phyloP scores from a whole-genome alignment of 1,140 invertebrate genomes.

The Drosophila ambigua region DNA sequence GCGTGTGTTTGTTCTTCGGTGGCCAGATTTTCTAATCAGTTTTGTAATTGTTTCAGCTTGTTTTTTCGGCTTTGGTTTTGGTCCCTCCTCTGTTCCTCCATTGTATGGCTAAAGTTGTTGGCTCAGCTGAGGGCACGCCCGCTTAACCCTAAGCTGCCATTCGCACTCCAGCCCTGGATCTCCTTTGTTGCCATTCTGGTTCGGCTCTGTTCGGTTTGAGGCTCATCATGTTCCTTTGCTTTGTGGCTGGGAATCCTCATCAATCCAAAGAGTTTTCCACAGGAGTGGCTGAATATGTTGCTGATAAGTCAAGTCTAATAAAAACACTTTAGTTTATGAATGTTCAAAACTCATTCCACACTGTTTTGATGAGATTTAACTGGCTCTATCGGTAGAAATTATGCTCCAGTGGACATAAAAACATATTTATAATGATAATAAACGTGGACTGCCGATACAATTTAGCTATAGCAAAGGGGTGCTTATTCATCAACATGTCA shows the following conservation, averaged over 20 bases:
- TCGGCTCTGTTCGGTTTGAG: constrained; percentile 27
- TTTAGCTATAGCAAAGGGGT: too few species aligned
- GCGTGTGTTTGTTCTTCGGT: constrained; percentile 53
- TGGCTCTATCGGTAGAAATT: too few species aligned
- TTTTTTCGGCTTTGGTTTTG: constrained; percentile 17
- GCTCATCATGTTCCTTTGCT: constrained; percentile 31
- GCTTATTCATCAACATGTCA: too few species aligned
- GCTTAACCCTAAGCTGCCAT: constrained; percentile 73
- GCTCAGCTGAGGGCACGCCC: constrained; percentile 40
- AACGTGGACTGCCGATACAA: too few species aligned
- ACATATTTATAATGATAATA: too few species aligned
- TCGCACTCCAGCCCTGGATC: constrained; percentile 34
- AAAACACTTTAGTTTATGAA: too few species aligned
- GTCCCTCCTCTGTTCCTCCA: constrained; percentile 2
- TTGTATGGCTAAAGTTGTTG: constrained; percentile 42
- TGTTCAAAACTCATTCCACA: too few species aligned
- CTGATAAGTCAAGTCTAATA: too few species aligned
- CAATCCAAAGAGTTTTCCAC: constrained; percentile 5
- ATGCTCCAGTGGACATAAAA: too few species aligned
- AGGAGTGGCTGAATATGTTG: too few species aligned
- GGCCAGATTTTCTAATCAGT: constrained; percentile 80
- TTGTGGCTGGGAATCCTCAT: constrained; percentile 6
- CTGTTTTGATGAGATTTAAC: too few species aligned
- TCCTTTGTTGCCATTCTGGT: constrained; percentile 26
- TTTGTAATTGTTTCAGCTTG: constrained; percentile 77